Evolutionary conservation across 2,113 vertebrate species (phyloP), one percentile per base, ranked within the genome.

Genomic region (Beaufortia kweichowensis): DNA sequence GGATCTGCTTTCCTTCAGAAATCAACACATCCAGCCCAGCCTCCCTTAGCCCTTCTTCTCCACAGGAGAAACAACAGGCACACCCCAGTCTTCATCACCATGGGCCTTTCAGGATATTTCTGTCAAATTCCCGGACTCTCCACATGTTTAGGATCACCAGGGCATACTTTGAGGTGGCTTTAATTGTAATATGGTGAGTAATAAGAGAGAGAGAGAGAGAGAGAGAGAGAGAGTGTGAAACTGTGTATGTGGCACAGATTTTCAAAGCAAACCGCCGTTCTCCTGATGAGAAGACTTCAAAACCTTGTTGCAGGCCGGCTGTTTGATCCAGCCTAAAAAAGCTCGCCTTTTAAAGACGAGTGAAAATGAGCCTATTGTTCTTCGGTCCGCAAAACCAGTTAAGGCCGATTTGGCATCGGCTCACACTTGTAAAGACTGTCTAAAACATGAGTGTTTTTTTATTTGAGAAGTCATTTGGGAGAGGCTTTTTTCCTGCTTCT

Each of bases 261-360:
- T 91, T 92, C 91, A 92, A 93, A 93, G 91, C 74, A 86, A 88
- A 90, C 90, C 86, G 19, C 87, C 17, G 63, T 74, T 78, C 80
- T 81, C 85, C 85, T 79, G 72, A 77, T 78, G 86, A 80, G 84
- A 88, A 67, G 61, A 79, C 77, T 85, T 85, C 85, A 84, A 76
- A 79, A 82, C 79, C 73, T 80, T 60, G 75, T 72, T 46, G 39
- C 71, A n/a, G 76, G 76, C 65, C 72, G 71, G 53, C 29, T 63
- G 56, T 90, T 89, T 81, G 82, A 87, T 90, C 83, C 56, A 9
- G 19, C 43, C 46, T 33, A 60, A 81, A 62, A 86, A 90, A 85
- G 86, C 84, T 73, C 73, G 74, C 68, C 14, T 68, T 88, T 88
- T 87, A 86, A 88, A 89, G 82, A 83, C 69, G 79, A 79, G 79